phyloP scores from a whole-genome alignment of 2,797 vertebrate species.

The Acropternis orthonyx region DNA sequence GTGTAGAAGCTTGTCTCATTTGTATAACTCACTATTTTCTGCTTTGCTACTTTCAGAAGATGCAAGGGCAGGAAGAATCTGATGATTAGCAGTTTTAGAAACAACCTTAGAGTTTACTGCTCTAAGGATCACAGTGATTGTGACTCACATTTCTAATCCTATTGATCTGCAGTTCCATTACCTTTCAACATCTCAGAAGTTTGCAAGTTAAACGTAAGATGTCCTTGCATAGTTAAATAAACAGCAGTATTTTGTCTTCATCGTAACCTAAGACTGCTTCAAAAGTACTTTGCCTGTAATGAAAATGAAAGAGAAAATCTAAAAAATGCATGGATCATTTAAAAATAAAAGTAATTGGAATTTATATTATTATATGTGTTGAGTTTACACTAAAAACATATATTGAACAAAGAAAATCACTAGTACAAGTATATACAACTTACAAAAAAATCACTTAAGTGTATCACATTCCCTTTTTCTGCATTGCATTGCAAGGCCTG shows the following conservation, averaged over 20 bases:
- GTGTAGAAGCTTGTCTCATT: neutral
- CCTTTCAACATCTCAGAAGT: neutral
- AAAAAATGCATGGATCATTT: neutral
- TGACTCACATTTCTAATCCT: neutral
- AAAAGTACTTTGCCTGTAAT: neutral
- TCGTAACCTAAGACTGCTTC: neutral
- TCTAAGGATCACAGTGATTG: neutral
- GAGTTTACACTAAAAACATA: neutral
- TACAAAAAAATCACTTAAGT: rapidly evolving
- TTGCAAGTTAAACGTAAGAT: neutral
- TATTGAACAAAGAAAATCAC: neutral
- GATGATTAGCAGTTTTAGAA: neutral
- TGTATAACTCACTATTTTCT: neutral
- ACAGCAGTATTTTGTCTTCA: neutral
- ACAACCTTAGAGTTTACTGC: neutral
- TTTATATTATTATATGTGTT: neutral
- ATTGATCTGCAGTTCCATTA: conserved; percentile 31
- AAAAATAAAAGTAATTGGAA: neutral
- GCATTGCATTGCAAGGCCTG: neutral
- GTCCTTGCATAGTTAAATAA: neutral
- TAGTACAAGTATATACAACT: neutral
- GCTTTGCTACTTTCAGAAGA: neutral
- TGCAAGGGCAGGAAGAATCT: neutral
- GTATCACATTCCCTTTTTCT: neutral
- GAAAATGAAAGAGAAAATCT: neutral